Evolutionary conservation across 2,888 invertebrate genomes (phyloP), one percentile per base, ranked within the genome.

Genomic region (Drosophila antonietae): DNA sequence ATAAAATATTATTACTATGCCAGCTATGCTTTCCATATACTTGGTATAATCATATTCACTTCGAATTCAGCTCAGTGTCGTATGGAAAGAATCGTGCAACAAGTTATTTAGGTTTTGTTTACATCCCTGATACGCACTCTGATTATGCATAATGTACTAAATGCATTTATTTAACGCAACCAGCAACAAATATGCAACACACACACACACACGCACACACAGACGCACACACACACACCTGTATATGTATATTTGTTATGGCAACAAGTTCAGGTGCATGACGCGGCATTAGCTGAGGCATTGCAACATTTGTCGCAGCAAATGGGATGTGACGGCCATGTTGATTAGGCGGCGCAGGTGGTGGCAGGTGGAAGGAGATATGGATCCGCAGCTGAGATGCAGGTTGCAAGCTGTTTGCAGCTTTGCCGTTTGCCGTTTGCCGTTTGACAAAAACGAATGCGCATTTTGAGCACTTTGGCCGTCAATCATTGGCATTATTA

Each of bases 221-320:
- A 53, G 10, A 31, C 39, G 28, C 18, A 56, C 14, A 14, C 37
- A 2, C 15, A 37, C 37, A 37, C 37, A 66, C 43, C 8, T 47
- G 23, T 15, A 39, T 14, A 12, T 33, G 51, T 14, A 7, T 28
- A 41, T 41, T 28, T 62, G 49, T 47, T 62, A 47, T 55, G 61
- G 77, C 68, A 62, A 59, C 68, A 68, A 74, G 75, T 72, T 80
- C 80, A 80, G 78, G 83, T 82, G 80, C 78, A 78, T 77, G 71
- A 77, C 65, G 75, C 56, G 65, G 52, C 78, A 78, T 71, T 68
- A 60, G 65, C 65, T 53, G 78, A 78, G 68, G 77, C 78, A 75
- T 68, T 78, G 77, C 80, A 81, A 69, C 81, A 81, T 83, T 83
- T 81, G 70, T 60, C 58, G 63, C 78, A 65, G 39, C 80, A 77